Evolutionary conservation across 2,888 invertebrate species (phyloP), one percentile per base, ranked within the genome.

Genomic region (Sarcophaga subvicina): DNA sequence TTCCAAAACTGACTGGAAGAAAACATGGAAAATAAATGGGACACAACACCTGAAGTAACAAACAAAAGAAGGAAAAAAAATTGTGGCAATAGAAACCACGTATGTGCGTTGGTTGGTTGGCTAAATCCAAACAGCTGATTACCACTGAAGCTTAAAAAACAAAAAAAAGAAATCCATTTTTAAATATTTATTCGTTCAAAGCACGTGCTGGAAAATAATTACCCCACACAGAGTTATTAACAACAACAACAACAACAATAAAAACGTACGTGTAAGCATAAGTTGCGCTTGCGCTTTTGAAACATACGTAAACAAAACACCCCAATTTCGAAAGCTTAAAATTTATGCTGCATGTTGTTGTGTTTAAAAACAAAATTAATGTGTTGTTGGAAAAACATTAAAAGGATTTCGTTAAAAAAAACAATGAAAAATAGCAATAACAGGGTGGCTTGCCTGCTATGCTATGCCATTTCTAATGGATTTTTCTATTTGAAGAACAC

Each of bases 11-110:
- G 22, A 54, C 22, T 25, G 62, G 60, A 20, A n/a, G 25, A 60
- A 62, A 27, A n/a, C 12, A 20, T 25, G 66, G n/a, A 20, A 62
- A 27, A 49, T 63, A 14, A 64, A 27, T 20, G n/a, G 14, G 62
- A 78, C 62, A 66, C 17, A 17, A 70, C 81, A 81, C 81, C 81
- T 81, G 81, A 81, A 76, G 75, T 81, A 70, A 69, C 80, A 81
- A 54, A 63, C 20, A 22, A 67, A 67, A 11, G 37, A 47, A 5
- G 60, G 1, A 49, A 22, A 71, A 71, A 79, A 71, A 79, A 79
- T 71, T 59, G 4, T 54, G 17, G 17, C 5, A 14, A 14, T 14
- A 1, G 17, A 10, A 37, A 66, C 67, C 73, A 45, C 77, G 77
- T 63, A 71, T 49, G 76, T 37, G 37, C 10, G 37, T 37, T 37